A percentile compares a stretch with the other conserved stretches of the same genome.
Evolutionary conservation across 1,140 invertebrate species (phyloP).

Genomic region (Augochlora pura): DNA sequence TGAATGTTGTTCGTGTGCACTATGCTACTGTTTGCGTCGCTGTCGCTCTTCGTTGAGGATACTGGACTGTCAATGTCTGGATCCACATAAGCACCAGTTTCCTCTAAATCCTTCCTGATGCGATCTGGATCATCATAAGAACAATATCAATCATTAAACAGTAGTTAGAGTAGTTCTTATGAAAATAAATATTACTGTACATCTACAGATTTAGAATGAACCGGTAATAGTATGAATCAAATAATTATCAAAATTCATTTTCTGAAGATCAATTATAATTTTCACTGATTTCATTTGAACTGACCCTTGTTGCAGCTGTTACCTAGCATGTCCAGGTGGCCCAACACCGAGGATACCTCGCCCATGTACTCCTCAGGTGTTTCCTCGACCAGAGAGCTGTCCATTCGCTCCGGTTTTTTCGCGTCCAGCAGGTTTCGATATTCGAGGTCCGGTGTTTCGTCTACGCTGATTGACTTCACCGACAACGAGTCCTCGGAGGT

Average conservation of each 20-base stretch:
- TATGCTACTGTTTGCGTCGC: constrained; percentile 31
- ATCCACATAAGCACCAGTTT: constrained; percentile 54
- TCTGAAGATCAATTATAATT: too few species aligned
- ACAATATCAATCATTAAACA: too few species aligned
- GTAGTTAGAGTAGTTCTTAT: too few species aligned
- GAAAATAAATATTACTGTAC: too few species aligned
- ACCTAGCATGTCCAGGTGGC: constrained; percentile 61
- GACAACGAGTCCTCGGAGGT: constrained; percentile 95
- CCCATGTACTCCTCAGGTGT: constrained; percentile 78
- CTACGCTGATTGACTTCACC: constrained; percentile 92
- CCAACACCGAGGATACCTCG: constrained; percentile 66
- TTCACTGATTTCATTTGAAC: constrained; percentile 28
- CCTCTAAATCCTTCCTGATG: constrained; percentile 61
- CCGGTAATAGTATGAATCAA: too few species aligned
- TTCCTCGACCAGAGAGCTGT: constrained; percentile 79
- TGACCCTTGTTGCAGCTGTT: constrained; percentile 57
- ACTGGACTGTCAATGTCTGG: constrained; percentile 55
- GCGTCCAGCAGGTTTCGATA: constrained; percentile 70
- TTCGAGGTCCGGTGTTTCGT: constrained; percentile 88
- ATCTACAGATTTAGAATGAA: too few species aligned
- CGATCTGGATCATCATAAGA: constrained; percentile 47
- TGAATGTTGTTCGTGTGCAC: constrained; percentile 9
- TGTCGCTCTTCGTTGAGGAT: constrained; percentile 60
- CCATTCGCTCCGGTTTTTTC: constrained; percentile 76
- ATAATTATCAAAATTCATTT: too few species aligned